Base-by-base conservation (phyloP, 2,113 vertebrate genomes). In the Pampusana beccarii region DNA sequence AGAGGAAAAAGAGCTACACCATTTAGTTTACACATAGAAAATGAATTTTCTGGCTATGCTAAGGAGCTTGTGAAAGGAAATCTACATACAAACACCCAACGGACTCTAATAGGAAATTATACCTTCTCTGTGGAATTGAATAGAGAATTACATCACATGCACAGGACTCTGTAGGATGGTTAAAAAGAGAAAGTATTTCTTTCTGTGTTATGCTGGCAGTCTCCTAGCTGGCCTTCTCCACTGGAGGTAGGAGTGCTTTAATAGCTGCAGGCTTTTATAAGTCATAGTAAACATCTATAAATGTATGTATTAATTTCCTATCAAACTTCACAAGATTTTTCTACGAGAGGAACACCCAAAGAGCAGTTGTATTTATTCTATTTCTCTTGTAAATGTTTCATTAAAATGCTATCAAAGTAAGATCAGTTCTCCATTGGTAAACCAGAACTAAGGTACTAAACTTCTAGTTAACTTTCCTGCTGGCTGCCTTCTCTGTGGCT, bases 161-260 rank as follows among this genome's bases (percentile, higher is more conserved):
- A 33, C 7, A 50, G 61, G 38, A 74, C 48, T 70, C 54, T 38
- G 3, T 51, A 73, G 74, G 48, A 64, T 67, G 56, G 26, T 78
- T 93, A 90, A 92, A 83, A 73, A 11, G 38, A 92, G 20, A 86
- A 77, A 92, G 56, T 46, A 80, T 90, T 92, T 88, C 42, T 44
- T 80, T 77, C 33, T 54, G 3, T 53, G 14, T 77, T 80, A 73
- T 71, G 60, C 50, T 6, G 13, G 26, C 19, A 44, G 50, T 80
- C 26, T 86, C 57, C 87, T 71, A 88, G n/a, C 29, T 90, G 28
- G 16, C 42, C 19, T 86, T 73, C 26, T 42, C 80, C 0, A 4
- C 46, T 86, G 75, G 69, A 64, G 51, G 33, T 48, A 83, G 33
- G 50, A 90, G 21, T 57, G 23, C 20, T 86, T 78, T 62, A 53